These are phyloP conservation scores for Xenopus borealis DNA, from an alignment of 2,113 vertebrate genomes.

Conservation along the genomic window DNA sequence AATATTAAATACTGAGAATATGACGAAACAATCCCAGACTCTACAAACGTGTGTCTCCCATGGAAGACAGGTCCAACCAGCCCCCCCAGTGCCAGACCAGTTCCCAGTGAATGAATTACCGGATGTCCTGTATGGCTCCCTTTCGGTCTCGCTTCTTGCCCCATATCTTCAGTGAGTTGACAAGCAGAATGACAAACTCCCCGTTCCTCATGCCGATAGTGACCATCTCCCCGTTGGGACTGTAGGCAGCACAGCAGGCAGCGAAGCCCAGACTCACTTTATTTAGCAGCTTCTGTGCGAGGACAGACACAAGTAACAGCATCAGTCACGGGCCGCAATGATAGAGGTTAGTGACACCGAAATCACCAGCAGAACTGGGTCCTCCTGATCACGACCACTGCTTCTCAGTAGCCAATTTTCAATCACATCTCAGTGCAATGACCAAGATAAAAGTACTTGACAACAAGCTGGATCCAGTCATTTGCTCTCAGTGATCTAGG, in stretches of 20 bases:
- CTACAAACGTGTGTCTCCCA: no score
- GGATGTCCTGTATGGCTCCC: conserved; percentile 88
- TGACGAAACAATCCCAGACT: no score
- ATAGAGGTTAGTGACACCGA: not conserved
- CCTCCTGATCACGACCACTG: no score
- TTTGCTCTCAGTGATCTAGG: no score
- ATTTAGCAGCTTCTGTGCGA: conserved; percentile 86
- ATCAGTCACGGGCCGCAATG: not conserved
- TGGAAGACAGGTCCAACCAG: no score
- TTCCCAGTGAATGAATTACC: conserved; percentile 59
- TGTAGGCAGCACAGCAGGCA: conserved; percentile 83
- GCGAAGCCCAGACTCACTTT: conserved; percentile 89
- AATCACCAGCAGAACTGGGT: no score
- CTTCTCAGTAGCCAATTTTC: no score
- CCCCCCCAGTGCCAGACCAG: not conserved
- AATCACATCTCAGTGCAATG: no score
- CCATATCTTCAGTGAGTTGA: conserved; percentile 92
- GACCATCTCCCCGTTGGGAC: conserved; percentile 91
- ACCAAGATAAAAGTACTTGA: no score
- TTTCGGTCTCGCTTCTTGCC: conserved; percentile 93
- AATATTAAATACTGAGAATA: no score
- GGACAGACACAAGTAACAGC: not conserved
- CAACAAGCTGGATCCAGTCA: no score
- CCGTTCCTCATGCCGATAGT: conserved; percentile 95
- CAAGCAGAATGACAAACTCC: conserved; percentile 87